Percentiles rank a stretch among this genome's conserved stretches.
phyloP scores from a whole-genome alignment of 2,888 invertebrate species.

The Cryptocephalus primarius region DNA sequence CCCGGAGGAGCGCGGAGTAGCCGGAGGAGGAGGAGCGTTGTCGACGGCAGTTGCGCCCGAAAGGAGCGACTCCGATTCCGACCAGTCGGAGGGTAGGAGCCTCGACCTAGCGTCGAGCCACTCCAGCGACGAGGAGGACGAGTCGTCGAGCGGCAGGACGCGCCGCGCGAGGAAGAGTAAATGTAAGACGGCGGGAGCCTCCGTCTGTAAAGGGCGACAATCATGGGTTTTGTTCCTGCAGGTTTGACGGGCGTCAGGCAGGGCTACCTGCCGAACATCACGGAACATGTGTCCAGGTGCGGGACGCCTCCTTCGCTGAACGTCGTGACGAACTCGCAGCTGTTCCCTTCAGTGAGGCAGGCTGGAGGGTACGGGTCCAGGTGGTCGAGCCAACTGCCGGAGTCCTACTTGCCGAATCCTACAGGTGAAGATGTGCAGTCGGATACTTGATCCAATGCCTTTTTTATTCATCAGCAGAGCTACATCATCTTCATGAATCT shows the following conservation, averaged over 20 bases:
- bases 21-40: conserved; percentile 25
- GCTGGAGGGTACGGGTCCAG: conserved; percentile 40
- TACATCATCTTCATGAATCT: background rate
- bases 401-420: conserved; percentile 47
- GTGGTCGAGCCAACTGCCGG: conserved; percentile 59
- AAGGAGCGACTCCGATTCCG: conserved; percentile 66
- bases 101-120: conserved; percentile 91
- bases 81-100: conserved; percentile 65
- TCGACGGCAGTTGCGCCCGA: conserved; percentile 16
- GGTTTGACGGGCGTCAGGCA: conserved; percentile 18
- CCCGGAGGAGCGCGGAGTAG: conserved; percentile 28
- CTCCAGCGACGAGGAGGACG: conserved; percentile 83
- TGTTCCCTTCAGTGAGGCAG: conserved; percentile 54
- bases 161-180: conserved; percentile 14
- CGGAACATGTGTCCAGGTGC: conserved; percentile 39
- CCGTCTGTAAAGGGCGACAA: too few species aligned
- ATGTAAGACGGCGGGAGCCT: too few species aligned
- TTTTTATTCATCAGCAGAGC: background rate
- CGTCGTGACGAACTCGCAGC: conserved; percentile 54
- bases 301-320: conserved; percentile 51
- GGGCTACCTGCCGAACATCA: conserved; percentile 52
- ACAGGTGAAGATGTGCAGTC: conserved; percentile 27
- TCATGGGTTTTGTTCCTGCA: background rate
- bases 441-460: background rate
- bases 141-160: conserved; percentile 31